These are phyloP conservation scores for Catharus bicknelli DNA, from an alignment of 2,113 vertebrate species.

Conservation along the genomic window DNA sequence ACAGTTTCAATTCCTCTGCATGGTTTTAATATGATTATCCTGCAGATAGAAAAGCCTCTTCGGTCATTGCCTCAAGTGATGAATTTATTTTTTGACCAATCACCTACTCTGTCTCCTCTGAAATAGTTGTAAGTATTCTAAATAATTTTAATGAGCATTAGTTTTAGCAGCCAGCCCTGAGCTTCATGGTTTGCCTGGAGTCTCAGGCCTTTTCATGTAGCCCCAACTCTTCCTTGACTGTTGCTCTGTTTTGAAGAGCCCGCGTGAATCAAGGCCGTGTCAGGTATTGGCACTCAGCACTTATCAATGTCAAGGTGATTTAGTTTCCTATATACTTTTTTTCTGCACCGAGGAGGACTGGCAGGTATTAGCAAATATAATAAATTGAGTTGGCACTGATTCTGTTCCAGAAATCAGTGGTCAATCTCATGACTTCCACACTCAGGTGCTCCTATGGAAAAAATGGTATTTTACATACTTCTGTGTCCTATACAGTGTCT, in stretches of 20 bases:
- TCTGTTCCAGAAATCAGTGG: background rate
- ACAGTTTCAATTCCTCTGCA: background rate
- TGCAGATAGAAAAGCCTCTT: background rate
- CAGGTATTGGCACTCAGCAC: background rate
- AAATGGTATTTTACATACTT: background rate
- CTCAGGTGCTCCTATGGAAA: background rate
- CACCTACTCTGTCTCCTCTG: background rate
- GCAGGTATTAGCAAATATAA: background rate
- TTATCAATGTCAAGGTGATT: background rate
- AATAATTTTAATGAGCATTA: background rate
- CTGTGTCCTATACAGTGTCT: background rate
- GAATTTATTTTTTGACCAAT: background rate
- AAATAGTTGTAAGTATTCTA: background rate
- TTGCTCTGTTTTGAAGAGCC: background rate
- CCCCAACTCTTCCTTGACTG: background rate
- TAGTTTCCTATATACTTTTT: background rate
- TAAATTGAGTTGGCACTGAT: background rate
- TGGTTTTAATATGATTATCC: background rate
- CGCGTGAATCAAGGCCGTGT: background rate
- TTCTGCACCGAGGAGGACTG: background rate
- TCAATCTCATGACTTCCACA: background rate
- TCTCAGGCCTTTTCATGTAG: background rate
- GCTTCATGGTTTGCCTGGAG: background rate
- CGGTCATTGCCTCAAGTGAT: background rate
- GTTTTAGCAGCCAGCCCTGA: background rate